These are phyloP conservation scores for Toxonevra muliebris DNA, from an alignment of 2,888 invertebrate species.

Conservation along the genomic window DNA sequence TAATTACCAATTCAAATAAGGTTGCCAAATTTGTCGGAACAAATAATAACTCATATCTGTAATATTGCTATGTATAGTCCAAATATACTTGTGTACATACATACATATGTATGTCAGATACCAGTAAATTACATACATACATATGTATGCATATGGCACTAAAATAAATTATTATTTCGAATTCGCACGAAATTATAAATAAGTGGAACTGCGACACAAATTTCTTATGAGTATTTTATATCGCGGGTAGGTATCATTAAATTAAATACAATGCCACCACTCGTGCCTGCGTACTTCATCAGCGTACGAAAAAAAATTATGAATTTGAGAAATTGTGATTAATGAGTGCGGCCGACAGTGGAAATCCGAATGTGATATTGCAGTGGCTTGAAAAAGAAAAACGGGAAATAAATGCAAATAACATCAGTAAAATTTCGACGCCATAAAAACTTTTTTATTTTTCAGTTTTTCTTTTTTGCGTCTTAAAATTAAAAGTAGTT, in stretches of 20 bases:
- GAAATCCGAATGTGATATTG: neutral
- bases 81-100: neutral
- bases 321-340: neutral
- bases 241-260: neutral
- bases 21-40: too few species aligned
- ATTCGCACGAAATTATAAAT: conserved; percentile 39
- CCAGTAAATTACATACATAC: neutral
- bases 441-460: neutral
- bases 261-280: too few species aligned
- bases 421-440: neutral
- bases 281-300: neutral
- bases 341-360: neutral
- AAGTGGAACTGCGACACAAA: neutral
- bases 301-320: neutral
- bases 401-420: neutral
- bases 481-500: too few species aligned
- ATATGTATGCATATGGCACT: neutral
- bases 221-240: neutral
- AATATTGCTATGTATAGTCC: conserved; percentile 1
- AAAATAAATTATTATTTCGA: conserved; percentile 38
- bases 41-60: too few species aligned
- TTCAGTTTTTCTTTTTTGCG: too few species aligned
- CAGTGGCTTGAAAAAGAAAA: neutral
- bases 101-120: neutral
- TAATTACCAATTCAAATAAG: conserved; percentile 19